Evolutionary conservation across 1,140 invertebrate species (phyloP), one percentile per base, ranked within the genome.

Genomic region (Orchesella cincta): DNA sequence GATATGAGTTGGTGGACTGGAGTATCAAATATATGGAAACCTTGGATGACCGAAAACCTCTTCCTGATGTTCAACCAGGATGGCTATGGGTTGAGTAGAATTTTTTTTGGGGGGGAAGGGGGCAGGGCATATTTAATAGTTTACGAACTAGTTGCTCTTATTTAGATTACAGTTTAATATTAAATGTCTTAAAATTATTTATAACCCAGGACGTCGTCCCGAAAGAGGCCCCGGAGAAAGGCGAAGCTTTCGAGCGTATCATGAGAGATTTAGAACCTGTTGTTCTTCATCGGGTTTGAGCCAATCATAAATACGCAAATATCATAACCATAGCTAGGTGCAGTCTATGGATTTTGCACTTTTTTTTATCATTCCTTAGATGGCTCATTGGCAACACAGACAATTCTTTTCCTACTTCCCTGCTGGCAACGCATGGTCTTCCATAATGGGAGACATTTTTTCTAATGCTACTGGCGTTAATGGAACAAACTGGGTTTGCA

Each of bases 401-500:
- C 54, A 75, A 28, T 79, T 79, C 67, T 62, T 64, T 29, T 35
- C 78, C 12, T 79, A 76, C 29, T 76, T 76, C 54, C 75, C 78
- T 0, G 29, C 75, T 26, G 78, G 75, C 74, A 79, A 79, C 33
- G 14, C 35, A 1, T 79, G 75, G 75, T 23, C 78, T 16, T 76
- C 78, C 31, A 26, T 79, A 2, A 35, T 79, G 33, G 78, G 75
- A 0, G 72, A 76, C 46, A 76, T 79, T 12, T 67, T 79, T 0
- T 64, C 52, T 5, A 79, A 76, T 76, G 78, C 71, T 2, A 29
- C 73, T 1, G 78, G 75, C 20, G 28, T 73, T 1, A 74, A 35
- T 33, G 72, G 75, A 1, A 16, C 46, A 5, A 35, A 20, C 28
- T 79, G 78, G 78, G 74, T 79, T 31, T 46, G 39, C 8, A 46